phyloP scores from a whole-genome alignment of 2,797 vertebrate genomes.

The Anguilla anguilla region DNA sequence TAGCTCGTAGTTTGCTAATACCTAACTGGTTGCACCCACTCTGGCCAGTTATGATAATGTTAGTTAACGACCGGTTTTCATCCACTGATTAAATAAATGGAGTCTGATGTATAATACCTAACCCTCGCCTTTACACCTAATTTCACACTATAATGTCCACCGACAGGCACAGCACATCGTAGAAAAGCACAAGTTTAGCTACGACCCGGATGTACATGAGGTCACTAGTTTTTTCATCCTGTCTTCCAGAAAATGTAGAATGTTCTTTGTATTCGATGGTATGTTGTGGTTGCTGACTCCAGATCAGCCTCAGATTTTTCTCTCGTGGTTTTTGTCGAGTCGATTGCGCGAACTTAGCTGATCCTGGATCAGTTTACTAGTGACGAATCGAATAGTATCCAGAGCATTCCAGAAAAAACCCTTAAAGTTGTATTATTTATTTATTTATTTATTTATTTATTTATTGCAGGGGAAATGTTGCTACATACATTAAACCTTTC shows the following conservation, averaged over 20 bases:
- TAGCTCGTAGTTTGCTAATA: background rate
- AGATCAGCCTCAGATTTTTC: background rate
- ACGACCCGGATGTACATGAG: background rate
- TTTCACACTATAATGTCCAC: background rate
- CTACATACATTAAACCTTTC: background rate
- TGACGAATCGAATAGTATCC: background rate
- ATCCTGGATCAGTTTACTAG: background rate
- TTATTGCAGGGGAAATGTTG: no score
- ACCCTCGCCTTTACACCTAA: background rate
- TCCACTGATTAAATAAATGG: background rate
- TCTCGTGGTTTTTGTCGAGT: background rate
- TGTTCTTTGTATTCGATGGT: background rate
- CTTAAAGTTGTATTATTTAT: background rate
- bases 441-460: no score
- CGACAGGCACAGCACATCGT: background rate
- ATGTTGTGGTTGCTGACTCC: background rate
- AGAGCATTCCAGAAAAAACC: background rate
- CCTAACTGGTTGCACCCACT: background rate
- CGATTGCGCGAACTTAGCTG: background rate
- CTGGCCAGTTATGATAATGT: background rate
- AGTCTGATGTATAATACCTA: background rate
- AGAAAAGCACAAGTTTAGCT: background rate
- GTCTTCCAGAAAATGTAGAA: background rate
- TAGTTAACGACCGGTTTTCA: background rate
- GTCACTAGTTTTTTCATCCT: background rate